A percentile compares a stretch with the other conserved stretches of the same genome.
phyloP scores from a whole-genome alignment of 2,888 invertebrate species.

The Dynastes hyllus region DNA sequence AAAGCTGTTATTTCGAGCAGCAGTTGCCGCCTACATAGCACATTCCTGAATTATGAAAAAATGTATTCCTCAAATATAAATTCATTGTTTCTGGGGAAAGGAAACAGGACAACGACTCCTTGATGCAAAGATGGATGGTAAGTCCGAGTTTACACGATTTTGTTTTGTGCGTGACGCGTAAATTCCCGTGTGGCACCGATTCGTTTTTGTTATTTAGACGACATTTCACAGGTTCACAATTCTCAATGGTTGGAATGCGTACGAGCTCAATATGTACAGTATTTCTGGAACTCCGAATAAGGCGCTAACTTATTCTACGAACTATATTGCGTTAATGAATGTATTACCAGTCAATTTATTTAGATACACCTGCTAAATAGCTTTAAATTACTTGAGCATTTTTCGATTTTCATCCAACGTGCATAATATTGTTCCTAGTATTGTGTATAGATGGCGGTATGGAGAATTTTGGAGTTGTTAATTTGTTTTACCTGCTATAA shows the following conservation, averaged over 20 bases:
- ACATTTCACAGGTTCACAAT: background rate
- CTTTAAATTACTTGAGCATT: no score
- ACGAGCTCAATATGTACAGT: background rate
- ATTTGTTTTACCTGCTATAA: no score
- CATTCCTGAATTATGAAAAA: background rate
- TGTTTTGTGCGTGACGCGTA: conserved; percentile 8
- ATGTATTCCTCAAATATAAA: background rate
- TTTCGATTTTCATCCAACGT: no score
- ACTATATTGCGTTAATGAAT: no score
- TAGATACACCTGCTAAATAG: no score
- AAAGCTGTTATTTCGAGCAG: no score
- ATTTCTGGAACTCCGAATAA: conserved; percentile 3
- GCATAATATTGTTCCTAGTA: no score
- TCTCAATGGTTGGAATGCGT: conserved; percentile 9
- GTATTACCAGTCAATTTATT: no score
- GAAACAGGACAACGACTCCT: background rate
- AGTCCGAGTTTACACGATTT: conserved; percentile 5
- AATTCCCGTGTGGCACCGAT: conserved; percentile 13
- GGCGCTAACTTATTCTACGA: background rate
- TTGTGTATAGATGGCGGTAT: no score
- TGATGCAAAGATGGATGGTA: background rate
- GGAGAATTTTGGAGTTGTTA: no score
- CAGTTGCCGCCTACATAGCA: background rate
- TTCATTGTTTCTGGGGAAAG: background rate
- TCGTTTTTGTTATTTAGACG: conserved; percentile 19